Base-by-base conservation (phyloP, 2,888 invertebrate species). In the Ceraclea dissimilis region DNA sequence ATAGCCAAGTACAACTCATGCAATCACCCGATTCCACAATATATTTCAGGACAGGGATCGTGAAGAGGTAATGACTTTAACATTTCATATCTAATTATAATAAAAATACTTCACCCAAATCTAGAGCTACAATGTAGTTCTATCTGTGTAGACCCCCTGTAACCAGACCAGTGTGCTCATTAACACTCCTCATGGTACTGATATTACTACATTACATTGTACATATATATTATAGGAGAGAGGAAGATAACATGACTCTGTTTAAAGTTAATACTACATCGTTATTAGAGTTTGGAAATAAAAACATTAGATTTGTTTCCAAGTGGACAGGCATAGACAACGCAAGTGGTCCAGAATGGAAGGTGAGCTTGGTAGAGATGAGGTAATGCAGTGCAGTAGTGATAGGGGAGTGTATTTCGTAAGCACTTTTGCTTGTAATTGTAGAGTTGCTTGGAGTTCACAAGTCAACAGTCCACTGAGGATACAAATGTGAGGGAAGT, bases 231-330 rank as follows among this genome's bases (percentile, higher is more conserved):
- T 26, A 10, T 26, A 26, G 13, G 63, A 67, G 51, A 66, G 65
- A 70, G 0, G 65, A 67, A 2, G 64, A 65, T 0, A 67, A 60
- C n/a, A 39, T 67, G 2, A 66, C 69, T 0, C 69, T 68, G 54
- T 61, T 72, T 56, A 69, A 69, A 49, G 65, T 72, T 47, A 69
- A 71, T 56, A 70, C 71, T 0, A 61, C 66, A 0, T 67, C 68
- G 0, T 68, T 66, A 43, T 52, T 73, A 0, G 66, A 66, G 54
- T 68, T 67, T 2, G 62, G 63, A 0, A 69, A 68, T 1, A 67
- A 70, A 0, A 68, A 69, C 2, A 63, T 69, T 2, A 68, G 68
- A 1, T 49, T 72, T 1, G 66, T 68, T 33, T 56, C 71, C 18
- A 66, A 68, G 1, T 49, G 72, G 1, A 66, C 67, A 1, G 73